These are phyloP conservation scores for Rhyacophila brunnea DNA, from an alignment of 1,140 invertebrate genomes.

Conservation along the genomic window DNA sequence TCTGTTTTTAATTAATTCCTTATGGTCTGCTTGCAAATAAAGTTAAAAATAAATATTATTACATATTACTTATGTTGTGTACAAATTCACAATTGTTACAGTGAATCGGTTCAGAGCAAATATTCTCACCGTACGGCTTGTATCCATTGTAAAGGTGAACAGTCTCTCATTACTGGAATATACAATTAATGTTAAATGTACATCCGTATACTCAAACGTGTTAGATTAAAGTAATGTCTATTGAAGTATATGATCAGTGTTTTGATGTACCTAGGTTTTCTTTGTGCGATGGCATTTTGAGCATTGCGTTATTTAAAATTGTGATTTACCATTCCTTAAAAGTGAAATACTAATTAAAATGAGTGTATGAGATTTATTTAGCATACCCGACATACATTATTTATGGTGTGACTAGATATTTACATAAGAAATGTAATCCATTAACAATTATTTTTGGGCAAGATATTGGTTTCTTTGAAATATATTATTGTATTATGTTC, in stretches of 20 bases:
- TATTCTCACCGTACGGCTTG: too few species aligned
- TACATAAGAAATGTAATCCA: background rate
- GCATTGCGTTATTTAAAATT: constrained; percentile 3
- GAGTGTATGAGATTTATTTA: constrained; percentile 8
- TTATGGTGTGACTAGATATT: constrained; percentile 25
- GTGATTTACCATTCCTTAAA: constrained; percentile 6
- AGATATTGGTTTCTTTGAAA: background rate
- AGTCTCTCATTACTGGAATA: background rate
- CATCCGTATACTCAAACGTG: background rate
- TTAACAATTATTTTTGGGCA: background rate
- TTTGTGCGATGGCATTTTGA: background rate
- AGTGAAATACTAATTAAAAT: background rate
- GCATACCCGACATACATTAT: constrained; percentile 27
- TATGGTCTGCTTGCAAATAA: too few species aligned
- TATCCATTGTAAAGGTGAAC: too few species aligned
- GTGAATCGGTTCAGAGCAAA: too few species aligned
- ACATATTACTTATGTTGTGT: too few species aligned
- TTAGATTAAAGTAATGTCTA: background rate
- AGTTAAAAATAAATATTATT: too few species aligned
- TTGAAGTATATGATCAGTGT: constrained; percentile 5
- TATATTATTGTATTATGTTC: background rate
- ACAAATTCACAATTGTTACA: too few species aligned
- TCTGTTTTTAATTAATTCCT: too few species aligned
- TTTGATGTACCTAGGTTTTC: constrained; percentile 23
- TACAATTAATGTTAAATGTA: background rate